Evolutionary conservation across 53 echinoderm and acorn worm genomes (phyloP), one percentile per base, ranked within the genome.

Genomic region (Arbacia lixula): DNA sequence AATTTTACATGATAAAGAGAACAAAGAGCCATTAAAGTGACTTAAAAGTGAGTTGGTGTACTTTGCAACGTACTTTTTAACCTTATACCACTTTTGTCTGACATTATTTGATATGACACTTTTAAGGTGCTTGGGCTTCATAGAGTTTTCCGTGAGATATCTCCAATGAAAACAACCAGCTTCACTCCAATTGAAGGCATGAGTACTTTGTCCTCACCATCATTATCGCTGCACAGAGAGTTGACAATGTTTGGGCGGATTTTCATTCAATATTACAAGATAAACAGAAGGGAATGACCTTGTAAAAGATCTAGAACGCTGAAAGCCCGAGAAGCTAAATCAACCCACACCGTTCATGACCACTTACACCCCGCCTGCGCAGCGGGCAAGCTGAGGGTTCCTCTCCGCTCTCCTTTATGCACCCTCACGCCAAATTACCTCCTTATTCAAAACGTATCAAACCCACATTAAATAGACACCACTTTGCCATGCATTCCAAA

Each of bases 251-350:
- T 81, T 81, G 50, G 29, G 64, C 62, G 52, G 52, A 77, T 77
- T 63, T 81, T 46, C 51, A 42, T 81, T 63, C 64, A 81, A 81
- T 63, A 81, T 81, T 46, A 64, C 40, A 81, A 81, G 56, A 58
- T 58, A 77, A 77, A 77, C 39, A 77, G 49, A 58, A 33, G 33
- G 49, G 52, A 31, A 74, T 51, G 27, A 69, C 22, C 39, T 67
- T 28, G 22, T 14, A 36, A 67, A 17, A 67, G 67, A 10, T 67
- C 19, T 67, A 25, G 19, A 20, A 38, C 29, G 39, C 20, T 37
- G n/a, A n/a, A n/a, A n/a, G n/a, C n/a, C 24, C 33, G 10, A 8
- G 24, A 34, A 63, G 67, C 67, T 21, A 67, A 67, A 39, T 69
- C 43, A 41, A 69, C 41, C 43, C 42, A 69, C 69, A 69, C 69